A percentile compares a stretch with the other conserved stretches of the same genome.
Conservation (phyloP, 2,113 vertebrate genomes). For the Nycticryphes semicollaris region DNA sequence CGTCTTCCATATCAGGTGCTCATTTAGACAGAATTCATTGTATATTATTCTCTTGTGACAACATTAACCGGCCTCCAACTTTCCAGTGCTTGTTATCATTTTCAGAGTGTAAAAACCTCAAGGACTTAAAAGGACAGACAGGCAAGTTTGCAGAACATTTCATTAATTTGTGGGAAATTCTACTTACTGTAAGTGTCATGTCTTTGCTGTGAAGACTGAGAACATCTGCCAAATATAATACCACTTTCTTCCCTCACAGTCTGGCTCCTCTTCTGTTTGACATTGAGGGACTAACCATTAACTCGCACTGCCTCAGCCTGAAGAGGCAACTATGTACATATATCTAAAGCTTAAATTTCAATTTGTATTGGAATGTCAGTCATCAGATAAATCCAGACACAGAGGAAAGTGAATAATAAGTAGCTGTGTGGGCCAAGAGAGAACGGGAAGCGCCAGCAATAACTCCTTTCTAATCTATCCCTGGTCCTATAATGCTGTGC, state of each 20-base stretch:
- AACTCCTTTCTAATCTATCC: constrained; percentile 25
- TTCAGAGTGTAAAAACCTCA: constrained; percentile 56
- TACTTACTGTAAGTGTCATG: constrained; percentile 56
- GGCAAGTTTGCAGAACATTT: constrained; percentile 60
- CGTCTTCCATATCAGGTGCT: constrained; percentile 45
- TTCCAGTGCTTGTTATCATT: constrained; percentile 55
- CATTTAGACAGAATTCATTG: constrained; percentile 63
- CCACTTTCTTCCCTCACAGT: constrained; percentile 34
- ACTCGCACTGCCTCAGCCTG: constrained; percentile 6
- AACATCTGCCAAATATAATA: constrained; percentile 64
- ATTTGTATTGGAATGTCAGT: constrained; percentile 46
- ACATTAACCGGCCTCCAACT: constrained; percentile 27
- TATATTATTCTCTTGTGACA: constrained; percentile 58
- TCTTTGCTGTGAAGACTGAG: constrained; percentile 53
- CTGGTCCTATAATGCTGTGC: background rate
- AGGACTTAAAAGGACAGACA: constrained; percentile 61
- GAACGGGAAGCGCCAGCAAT: constrained; percentile 12
- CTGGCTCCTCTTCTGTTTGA: constrained; percentile 44
- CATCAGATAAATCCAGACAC: constrained; percentile 45
- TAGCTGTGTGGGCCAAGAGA: constrained; percentile 42
- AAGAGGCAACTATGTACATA: background rate
- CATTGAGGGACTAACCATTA: constrained; percentile 51
- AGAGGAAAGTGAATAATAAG: constrained; percentile 50
- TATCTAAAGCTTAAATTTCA: constrained; percentile 51
- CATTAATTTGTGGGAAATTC: constrained; percentile 64